Percentiles rank a stretch among this genome's conserved stretches.
Evolutionary conservation across 2,888 invertebrate species (phyloP).

Genomic region (Heliconius aoede): DNA sequence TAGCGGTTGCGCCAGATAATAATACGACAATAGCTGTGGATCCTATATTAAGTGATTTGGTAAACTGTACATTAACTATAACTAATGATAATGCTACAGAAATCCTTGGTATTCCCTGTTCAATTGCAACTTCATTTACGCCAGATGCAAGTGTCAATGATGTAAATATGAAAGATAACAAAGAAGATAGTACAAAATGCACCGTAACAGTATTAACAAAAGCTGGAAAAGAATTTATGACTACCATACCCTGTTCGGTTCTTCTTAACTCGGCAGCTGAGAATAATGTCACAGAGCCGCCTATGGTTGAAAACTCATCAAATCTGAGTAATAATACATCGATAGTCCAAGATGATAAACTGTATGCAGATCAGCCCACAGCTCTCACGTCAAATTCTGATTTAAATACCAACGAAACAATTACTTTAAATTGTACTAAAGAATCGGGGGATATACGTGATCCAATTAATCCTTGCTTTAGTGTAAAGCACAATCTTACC

Average conservation of each 20-base stretch:
- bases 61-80: conserved; percentile 78
- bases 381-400: conserved; percentile 56
- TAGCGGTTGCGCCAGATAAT: conserved; percentile 72
- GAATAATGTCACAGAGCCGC: conserved; percentile 78
- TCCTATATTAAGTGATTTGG: conserved; percentile 72
- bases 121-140: conserved; percentile 79
- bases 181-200: conserved; percentile 73
- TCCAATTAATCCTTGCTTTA: conserved; percentile 75
- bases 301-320: conserved; percentile 53
- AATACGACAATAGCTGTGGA: conserved; percentile 63
- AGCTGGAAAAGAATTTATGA: conserved; percentile 72
- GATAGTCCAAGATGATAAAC: conserved; percentile 42
- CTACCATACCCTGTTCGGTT: conserved; percentile 78
- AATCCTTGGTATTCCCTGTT: conserved; percentile 77
- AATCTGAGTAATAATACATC: conserved; percentile 52
- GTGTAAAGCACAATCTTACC: conserved; percentile 69
- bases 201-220: conserved; percentile 75
- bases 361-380: conserved; percentile 55
- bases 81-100: conserved; percentile 70
- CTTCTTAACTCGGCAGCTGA: conserved; percentile 76
- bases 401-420: conserved; percentile 49
- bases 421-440: conserved; percentile 59
- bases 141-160: conserved; percentile 76
- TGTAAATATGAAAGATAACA: conserved; percentile 56
- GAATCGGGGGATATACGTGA: conserved; percentile 66